A percentile compares a stretch with the other conserved stretches of the same genome.
phyloP scores from a whole-genome alignment of 2,888 invertebrate species.

The Apamea monoglypha region DNA sequence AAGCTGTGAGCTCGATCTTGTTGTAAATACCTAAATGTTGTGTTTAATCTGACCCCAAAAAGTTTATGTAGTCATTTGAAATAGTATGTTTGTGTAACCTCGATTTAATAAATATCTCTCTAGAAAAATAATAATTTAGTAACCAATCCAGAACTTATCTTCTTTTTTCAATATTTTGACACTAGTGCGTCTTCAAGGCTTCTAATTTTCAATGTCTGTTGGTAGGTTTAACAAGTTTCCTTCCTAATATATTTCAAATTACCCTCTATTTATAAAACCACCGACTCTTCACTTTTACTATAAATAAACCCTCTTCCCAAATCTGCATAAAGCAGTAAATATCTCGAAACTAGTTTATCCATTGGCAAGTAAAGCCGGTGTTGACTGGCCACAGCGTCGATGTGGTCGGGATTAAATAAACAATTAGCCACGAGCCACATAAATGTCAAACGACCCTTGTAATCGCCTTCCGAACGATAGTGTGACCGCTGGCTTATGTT shows the following conservation, averaged over 20 bases:
- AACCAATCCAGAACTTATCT: background rate
- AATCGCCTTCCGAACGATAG: conserved; percentile 75
- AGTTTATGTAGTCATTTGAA: background rate
- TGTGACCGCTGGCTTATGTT: conserved; percentile 69
- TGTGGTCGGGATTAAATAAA: conserved; percentile 71
- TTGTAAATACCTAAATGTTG: background rate
- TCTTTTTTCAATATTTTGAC: background rate
- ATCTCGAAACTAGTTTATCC: conserved; percentile 41
- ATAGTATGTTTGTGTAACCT: no score
- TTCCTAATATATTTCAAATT: background rate
- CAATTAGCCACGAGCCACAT: conserved; percentile 75
- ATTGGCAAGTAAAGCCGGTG: conserved; percentile 54
- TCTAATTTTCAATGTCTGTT: background rate
- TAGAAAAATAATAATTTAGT: background rate
- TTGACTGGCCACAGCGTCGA: conserved; percentile 61
- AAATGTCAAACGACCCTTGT: conserved; percentile 77
- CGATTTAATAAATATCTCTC: background rate
- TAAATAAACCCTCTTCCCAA: conserved; percentile 13
- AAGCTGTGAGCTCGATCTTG: background rate
- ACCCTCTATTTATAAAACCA: background rate
- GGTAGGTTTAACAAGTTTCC: background rate
- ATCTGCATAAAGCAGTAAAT: conserved; percentile 53
- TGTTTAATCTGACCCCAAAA: background rate
- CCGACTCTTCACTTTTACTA: background rate
- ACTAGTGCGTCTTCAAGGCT: background rate